Conservation (phyloP, 2,113 vertebrate species). For the Cheilinus undulatus region DNA sequence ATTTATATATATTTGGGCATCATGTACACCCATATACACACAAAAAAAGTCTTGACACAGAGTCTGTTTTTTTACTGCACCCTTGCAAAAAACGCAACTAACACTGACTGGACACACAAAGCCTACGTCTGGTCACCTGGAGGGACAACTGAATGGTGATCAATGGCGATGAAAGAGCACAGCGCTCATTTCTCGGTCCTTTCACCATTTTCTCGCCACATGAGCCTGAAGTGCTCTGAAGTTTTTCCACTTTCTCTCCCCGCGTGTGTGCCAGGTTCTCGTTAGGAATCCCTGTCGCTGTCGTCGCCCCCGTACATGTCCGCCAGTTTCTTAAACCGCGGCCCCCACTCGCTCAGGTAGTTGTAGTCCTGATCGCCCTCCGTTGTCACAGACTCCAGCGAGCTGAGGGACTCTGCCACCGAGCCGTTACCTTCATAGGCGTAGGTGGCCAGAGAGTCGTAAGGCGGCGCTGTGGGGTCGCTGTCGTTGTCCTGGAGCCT, state of each 20-base stretch:
- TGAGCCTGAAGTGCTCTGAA: slow-evolving; percentile 25
- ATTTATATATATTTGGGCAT: slow-evolving; percentile 65
- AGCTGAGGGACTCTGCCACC: slow-evolving; percentile 93
- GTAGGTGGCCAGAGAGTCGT: slow-evolving; percentile 96
- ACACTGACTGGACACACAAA: slow-evolving; percentile 77
- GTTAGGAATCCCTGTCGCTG: slow-evolving; percentile 93
- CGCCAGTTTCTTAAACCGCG: slow-evolving; percentile 95
- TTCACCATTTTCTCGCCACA: slow-evolving; percentile 9
- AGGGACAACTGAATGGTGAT: slow-evolving; percentile 44
- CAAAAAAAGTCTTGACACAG: slow-evolving; percentile 56
- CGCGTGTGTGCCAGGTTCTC: slow-evolving; percentile 24
- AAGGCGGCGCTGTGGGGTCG: slow-evolving; percentile 93
- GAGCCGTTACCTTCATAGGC: slow-evolving; percentile 96
- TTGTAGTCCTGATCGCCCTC: slow-evolving; percentile 97
- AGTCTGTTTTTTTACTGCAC: slow-evolving; percentile 52
- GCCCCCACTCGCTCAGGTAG: slow-evolving; percentile 96
- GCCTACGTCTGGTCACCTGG: slow-evolving; percentile 66
- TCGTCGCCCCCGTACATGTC: slow-evolving; percentile 94
- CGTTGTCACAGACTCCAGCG: slow-evolving; percentile 90
- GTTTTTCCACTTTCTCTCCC: slow-evolving; percentile 26
- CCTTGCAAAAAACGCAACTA: slow-evolving; percentile 70
- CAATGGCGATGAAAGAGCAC: slow-evolving; percentile 50
- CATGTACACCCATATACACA: slow-evolving; percentile 60
- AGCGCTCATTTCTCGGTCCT: slow-evolving; percentile 32
- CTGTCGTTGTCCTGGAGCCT: slow-evolving; percentile 93